Evolutionary conservation across 2,888 invertebrate genomes (phyloP).

Genomic region (Drosophila kuntzei): DNA sequence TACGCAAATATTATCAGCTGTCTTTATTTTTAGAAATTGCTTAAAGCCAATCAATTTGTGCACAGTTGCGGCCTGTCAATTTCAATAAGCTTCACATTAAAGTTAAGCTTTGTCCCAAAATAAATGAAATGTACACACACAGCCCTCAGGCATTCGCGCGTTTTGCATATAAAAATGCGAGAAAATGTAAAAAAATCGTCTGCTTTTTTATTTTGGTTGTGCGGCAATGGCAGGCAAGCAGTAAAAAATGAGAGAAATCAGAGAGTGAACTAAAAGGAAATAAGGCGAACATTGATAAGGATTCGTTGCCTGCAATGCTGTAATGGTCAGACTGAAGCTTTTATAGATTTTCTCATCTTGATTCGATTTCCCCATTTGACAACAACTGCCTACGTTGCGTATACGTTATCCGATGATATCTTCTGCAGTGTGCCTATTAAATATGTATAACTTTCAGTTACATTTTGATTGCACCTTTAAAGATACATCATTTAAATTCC

Average conservation of each 20-base stretch:
- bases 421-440: background rate
- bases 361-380: conserved; percentile 35
- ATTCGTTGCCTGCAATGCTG: conserved; percentile 6
- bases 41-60: conserved; percentile 61
- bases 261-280: conserved; percentile 7
- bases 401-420: conserved; percentile 1
- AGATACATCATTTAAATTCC: background rate
- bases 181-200: conserved; percentile 41
- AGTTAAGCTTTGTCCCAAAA: conserved; percentile 18
- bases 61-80: conserved; percentile 59
- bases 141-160: conserved; percentile 14
- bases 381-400: conserved; percentile 2
- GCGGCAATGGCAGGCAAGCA: conserved; percentile 9
- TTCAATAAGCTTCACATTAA: conserved; percentile 52
- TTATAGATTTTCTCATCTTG: conserved; percentile 35
- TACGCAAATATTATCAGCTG: conserved; percentile 3
- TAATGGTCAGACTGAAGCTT: conserved; percentile 26
- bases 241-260: background rate
- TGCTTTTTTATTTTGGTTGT: conserved; percentile 12
- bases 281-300: conserved; percentile 20
- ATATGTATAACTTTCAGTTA: background rate
- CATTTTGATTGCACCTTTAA: background rate
- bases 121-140: conserved; percentile 19
- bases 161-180: conserved; percentile 45
- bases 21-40: conserved; percentile 1